Conservation (phyloP, 2,113 vertebrate genomes). For the Ploceus nigricollis region DNA sequence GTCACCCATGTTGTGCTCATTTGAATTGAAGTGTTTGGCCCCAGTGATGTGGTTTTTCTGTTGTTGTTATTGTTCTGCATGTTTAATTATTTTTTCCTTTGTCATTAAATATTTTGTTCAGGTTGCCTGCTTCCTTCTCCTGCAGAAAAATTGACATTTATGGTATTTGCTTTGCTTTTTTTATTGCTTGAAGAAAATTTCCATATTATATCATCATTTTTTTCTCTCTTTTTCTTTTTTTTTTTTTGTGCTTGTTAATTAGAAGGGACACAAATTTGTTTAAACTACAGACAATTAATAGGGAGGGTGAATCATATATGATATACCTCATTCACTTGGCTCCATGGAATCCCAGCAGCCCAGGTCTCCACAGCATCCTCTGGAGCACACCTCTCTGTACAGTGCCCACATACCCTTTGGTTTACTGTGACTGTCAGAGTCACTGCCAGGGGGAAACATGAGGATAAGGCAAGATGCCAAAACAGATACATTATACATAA, state of each 20-base stretch:
- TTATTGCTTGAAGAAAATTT: background rate
- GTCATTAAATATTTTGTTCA: constrained; percentile 23
- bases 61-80: background rate
- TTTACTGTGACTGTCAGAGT: background rate
- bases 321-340: background rate
- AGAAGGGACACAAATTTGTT: background rate
- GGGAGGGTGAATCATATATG: background rate
- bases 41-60: constrained; percentile 1
- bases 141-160: background rate
- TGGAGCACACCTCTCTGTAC: background rate
- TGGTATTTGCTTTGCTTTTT: background rate
- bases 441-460: background rate
- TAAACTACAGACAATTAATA: background rate
- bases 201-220: background rate
- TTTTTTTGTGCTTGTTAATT: background rate
- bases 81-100: constrained; percentile 13
- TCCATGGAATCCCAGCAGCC: background rate
- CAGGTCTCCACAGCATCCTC: background rate
- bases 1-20: constrained; percentile 17
- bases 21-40: constrained; percentile 11
- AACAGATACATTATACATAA: background rate
- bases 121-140: background rate
- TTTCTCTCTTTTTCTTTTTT: background rate
- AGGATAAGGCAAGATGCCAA: background rate
- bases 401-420: background rate